Base-by-base conservation (phyloP, 30 jellyfish, hydroid and myxozoan species). In the Turritopsis rubra region DNA sequence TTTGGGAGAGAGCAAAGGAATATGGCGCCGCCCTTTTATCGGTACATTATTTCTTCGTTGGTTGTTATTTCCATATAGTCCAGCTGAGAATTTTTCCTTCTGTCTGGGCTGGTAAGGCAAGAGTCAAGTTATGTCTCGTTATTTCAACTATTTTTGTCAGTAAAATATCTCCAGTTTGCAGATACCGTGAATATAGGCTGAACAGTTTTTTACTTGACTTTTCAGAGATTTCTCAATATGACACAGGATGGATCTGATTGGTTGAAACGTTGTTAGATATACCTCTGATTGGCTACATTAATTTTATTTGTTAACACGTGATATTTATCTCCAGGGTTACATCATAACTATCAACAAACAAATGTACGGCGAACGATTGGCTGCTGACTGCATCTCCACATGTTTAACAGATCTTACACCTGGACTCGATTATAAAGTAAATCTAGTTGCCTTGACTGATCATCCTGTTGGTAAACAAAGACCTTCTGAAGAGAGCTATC, bases 1-100 rank as follows among this genome's bases (percentile, higher is more conserved):
- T 31, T 0, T 87, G 95, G 95, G 92, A 87, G 30, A 52, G 73
- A 29, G 94, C 95, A 5, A 68, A 54, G 25, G 95, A 75, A 27
- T 87, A 25, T 29, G 85, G 88, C 53, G 25, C 90, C 24, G 95
- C 95, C 9, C 29, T 21, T 1, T 65, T 87, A 25, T 81, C 95
- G 75, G 95, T 87, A 81, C 9, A 87, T 65, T 0, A 29, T 22
- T 7, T 53, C 8, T 81, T 26, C 26, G 30, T 7, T 3, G 9
- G 9, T 41, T 13, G 5, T 3, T 41, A 41, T 3, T 41, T 41
- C 60, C 9, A 41, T 41, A 5, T 41, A 41, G 13, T 41, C 13
- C 60, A 13, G 13, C 5, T 13, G 60, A n/a, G n/a, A n/a, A n/a
- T n/a, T n/a, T n/a, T n/a, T n/a, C n/a, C n/a, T n/a, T n/a, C n/a